These are phyloP conservation scores for Phasia obesa DNA, from an alignment of 2,888 invertebrate genomes.

Conservation along the genomic window DNA sequence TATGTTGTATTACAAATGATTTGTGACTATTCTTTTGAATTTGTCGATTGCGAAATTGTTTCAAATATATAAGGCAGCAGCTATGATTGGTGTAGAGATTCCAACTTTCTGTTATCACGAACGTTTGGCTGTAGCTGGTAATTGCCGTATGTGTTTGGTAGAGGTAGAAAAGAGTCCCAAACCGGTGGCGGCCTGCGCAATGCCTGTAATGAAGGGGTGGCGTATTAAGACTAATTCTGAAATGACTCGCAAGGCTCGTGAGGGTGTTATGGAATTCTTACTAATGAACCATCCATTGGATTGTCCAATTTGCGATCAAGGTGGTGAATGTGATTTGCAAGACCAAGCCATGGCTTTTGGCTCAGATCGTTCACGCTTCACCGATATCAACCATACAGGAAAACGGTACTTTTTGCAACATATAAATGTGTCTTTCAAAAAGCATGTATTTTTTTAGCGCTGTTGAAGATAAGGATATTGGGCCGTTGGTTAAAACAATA, in stretches of 20 bases:
- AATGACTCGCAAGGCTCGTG: constrained; percentile 89
- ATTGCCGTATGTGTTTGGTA: constrained; percentile 99
- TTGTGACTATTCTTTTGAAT: constrained; percentile 7
- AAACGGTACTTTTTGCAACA: constrained; percentile 86
- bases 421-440: neutral
- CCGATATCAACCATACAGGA: constrained; percentile 94
- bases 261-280: constrained; percentile 99
- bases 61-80: constrained; percentile 90
- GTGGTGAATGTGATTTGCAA: constrained; percentile 95
- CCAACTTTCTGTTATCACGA: constrained; percentile 99
- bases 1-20: constrained; percentile 78
- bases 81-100: constrained; percentile 97
- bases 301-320: constrained; percentile 99
- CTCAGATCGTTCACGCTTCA: constrained; percentile 95
- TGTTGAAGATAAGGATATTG: constrained; percentile 99
- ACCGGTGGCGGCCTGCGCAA: constrained; percentile 99
- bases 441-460: constrained; percentile 87
- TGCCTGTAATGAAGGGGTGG: constrained; percentile 99
- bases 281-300: constrained; percentile 99
- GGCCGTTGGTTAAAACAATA: constrained; percentile 98
- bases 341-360: constrained; percentile 99
- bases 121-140: constrained; percentile 98
- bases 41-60: constrained; percentile 31
- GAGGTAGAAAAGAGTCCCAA: constrained; percentile 99
- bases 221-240: constrained; percentile 98